Evolutionary conservation across 2,113 vertebrate genomes (phyloP).

Genomic region (Piprites chloris): DNA sequence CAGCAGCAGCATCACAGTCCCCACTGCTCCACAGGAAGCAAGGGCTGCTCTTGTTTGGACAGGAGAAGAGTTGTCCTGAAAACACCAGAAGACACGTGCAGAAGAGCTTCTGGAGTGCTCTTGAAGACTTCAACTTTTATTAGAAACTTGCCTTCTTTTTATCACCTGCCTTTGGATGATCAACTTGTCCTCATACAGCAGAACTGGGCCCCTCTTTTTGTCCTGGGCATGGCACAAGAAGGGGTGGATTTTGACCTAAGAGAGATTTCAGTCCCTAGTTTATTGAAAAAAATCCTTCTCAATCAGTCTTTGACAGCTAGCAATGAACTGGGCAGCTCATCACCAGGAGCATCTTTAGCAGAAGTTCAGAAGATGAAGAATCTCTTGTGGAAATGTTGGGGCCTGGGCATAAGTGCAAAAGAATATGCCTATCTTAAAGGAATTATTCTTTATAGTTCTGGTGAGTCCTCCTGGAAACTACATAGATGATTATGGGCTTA

Average conservation of each 20-base stretch:
- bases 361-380: slow-evolving; percentile 48
- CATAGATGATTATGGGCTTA: not conserved
- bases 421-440: slow-evolving; percentile 65
- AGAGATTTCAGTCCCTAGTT: slow-evolving; percentile 45
- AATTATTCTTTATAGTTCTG: slow-evolving; percentile 60
- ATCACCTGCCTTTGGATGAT: slow-evolving; percentile 42
- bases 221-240: slow-evolving; percentile 60
- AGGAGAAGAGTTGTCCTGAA: slow-evolving; percentile 20
- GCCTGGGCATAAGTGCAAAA: slow-evolving; percentile 33
- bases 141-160: slow-evolving; percentile 63
- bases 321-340: not conserved
- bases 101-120: slow-evolving; percentile 51
- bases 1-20: not conserved
- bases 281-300: slow-evolving; percentile 59
- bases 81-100: not conserved
- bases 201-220: slow-evolving; percentile 54
- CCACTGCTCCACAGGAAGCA: not conserved
- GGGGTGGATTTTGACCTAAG: slow-evolving; percentile 43
- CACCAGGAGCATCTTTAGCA: not conserved
- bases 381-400: slow-evolving; percentile 54
- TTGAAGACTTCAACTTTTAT: slow-evolving; percentile 55
- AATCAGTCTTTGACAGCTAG: not conserved
- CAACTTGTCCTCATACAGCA: slow-evolving; percentile 25
- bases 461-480: not conserved
- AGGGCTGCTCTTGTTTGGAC: not conserved